phyloP scores from a whole-genome alignment of 2,888 invertebrate species.

The Sphinx pinastri region DNA sequence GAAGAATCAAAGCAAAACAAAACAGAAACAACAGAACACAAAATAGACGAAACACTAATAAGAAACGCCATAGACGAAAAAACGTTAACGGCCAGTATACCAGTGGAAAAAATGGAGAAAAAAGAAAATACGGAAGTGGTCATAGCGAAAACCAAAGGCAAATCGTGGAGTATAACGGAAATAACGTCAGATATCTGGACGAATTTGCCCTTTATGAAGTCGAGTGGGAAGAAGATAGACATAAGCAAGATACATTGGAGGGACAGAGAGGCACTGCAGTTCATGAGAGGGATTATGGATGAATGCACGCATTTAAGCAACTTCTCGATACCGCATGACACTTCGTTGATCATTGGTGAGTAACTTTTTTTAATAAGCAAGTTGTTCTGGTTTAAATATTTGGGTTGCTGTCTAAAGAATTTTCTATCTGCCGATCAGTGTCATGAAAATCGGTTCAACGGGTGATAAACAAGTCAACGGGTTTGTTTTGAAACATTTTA shows the following conservation, averaged over 20 bases:
- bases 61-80: not conserved
- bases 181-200: slow-evolving; percentile 69
- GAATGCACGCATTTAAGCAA: slow-evolving; percentile 98
- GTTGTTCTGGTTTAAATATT: no score
- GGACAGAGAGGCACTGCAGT: slow-evolving; percentile 92
- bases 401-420: no score
- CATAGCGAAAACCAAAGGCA: slow-evolving; percentile 45
- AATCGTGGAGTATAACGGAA: slow-evolving; percentile 69
- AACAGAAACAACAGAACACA: not conserved
- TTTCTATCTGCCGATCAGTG: no score
- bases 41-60: slow-evolving; percentile 9
- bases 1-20: not conserved
- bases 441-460: no score
- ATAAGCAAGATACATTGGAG: slow-evolving; percentile 87
- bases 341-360: slow-evolving; percentile 91
- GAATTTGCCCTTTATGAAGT: slow-evolving; percentile 65
- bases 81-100: not conserved
- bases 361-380: slow-evolving; percentile 24
- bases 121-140: slow-evolving; percentile 33
- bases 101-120: slow-evolving; percentile 26
- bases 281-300: slow-evolving; percentile 99
- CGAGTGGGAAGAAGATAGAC: slow-evolving; percentile 77
- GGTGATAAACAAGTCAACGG: no score
- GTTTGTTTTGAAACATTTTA: no score
- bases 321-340: slow-evolving; percentile 94